Base-by-base conservation (phyloP, 2,888 invertebrate species). In the Calephelis perditalis region DNA sequence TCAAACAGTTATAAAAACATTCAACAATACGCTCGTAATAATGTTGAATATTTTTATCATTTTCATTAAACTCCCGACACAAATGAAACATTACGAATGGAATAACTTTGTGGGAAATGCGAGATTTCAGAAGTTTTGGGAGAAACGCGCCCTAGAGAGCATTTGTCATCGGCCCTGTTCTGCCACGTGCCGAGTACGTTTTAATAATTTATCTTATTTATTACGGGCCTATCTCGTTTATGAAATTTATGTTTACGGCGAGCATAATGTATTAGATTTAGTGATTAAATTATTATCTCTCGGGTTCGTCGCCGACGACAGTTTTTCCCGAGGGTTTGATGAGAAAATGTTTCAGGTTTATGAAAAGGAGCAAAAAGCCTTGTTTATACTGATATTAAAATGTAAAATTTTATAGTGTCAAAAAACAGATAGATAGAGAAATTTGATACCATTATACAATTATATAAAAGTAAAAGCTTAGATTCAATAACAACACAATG, bases 11-110 rank as follows among this genome's bases (percentile, higher is more conserved):
- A 68, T 69, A 72, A 71, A 69, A 71, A 68, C 64, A 58, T 63
- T 62, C 60, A 63, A 69, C 69, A 74, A 71, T 68, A 73, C 69
- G 69, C 63, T 61, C 57, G 57, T 61, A 67, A 26, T 40, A 26
- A 52, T 59, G 66, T 70, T 67, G 68, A 74, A 72, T 72, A 72
- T 73, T 77, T 75, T 76, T 76, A 74, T 71, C 68, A 74, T 80
- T 78, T 76, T 74, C 73, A 79, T 79, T 77, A 76, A 73, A 73
- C 69, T 68, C 69, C 65, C 70, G 67, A 69, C 73, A 70, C 72
- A 73, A 78, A 78, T 78, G 73, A 76, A 79, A 78, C 74, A 72
- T 78, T 76, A 76, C 73, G 71, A 71, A 67, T 62, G 63, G 66
- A 68, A 73, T 75, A 76, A 80, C 72, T 79, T 76, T 69, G 72